Evolutionary conservation across 2,888 invertebrate genomes (phyloP).

Genomic region (Tenthredo amoena): DNA sequence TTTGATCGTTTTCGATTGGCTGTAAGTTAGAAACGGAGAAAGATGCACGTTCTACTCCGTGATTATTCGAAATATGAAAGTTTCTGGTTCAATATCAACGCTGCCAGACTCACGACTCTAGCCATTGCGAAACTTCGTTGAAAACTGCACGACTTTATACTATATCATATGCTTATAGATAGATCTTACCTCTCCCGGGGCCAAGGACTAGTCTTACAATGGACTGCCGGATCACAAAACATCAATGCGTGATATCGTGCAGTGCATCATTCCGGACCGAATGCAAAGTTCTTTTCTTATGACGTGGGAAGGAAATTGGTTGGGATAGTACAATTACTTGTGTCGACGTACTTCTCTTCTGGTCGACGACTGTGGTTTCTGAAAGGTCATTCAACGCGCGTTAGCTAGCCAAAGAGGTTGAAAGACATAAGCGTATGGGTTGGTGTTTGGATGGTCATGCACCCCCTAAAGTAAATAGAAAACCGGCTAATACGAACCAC

Average conservation of each 20-base stretch:
- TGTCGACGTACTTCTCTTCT: not conserved
- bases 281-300: not conserved
- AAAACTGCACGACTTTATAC: not conserved
- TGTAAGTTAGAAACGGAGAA: not conserved
- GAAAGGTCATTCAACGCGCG: slow-evolving; percentile 19
- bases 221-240: not conserved
- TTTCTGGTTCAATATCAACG: not conserved
- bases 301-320: not conserved
- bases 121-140: not conserved
- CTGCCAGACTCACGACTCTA: not conserved
- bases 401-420: not conserved
- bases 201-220: not conserved
- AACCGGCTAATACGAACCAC: slow-evolving; percentile 44
- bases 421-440: slow-evolving; percentile 10
- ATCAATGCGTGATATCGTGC: not conserved
- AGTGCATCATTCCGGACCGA: not conserved
- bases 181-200: not conserved
- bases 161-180: not conserved
- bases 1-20: not conserved
- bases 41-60: not conserved
- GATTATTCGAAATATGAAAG: not conserved
- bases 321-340: not conserved
- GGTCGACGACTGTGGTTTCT: not conserved
- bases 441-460: slow-evolving; percentile 17
- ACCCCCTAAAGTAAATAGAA: slow-evolving; percentile 9